Conservation (phyloP, 2,888 invertebrate species). For the Hipparchia sbordonii region DNA sequence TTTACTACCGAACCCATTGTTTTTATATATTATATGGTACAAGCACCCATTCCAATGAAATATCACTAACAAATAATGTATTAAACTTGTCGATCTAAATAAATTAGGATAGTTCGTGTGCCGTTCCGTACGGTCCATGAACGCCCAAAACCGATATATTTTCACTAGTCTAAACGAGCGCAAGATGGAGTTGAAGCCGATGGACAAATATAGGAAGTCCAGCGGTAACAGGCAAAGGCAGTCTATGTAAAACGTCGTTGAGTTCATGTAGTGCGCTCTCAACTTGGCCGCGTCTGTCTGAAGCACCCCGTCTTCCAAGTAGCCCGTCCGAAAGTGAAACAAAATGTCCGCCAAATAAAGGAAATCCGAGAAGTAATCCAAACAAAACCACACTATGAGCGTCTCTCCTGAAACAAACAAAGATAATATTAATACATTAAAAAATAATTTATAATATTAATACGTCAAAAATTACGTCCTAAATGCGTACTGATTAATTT, state of each 20-base stretch:
- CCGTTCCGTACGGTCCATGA: constrained; percentile 98
- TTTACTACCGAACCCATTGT: constrained; percentile 96
- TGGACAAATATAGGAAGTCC: constrained; percentile 98
- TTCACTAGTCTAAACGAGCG: constrained; percentile 98
- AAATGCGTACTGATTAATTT: too few species aligned
- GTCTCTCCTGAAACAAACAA: constrained; percentile 87
- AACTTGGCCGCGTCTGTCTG: constrained; percentile 97
- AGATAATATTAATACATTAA: constrained; percentile 4
- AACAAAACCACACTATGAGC: constrained; percentile 96
- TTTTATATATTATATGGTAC: constrained; percentile 98
- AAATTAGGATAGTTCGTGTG: constrained; percentile 99
- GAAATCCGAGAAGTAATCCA: constrained; percentile 98
- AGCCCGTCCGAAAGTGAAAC: constrained; percentile 98
- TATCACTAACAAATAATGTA: constrained; percentile 98
- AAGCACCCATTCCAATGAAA: constrained; percentile 99
- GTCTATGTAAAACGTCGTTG: constrained; percentile 98
- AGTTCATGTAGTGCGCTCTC: constrained; percentile 98
- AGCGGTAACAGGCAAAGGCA: constrained; percentile 98
- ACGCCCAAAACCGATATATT: constrained; percentile 99
- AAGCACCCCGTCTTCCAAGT: constrained; percentile 98
- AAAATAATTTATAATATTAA: too few species aligned
- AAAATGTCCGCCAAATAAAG: constrained; percentile 97
- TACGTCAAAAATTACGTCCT: too few species aligned
- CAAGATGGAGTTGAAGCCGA: constrained; percentile 97
- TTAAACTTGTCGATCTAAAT: constrained; percentile 94